Conservation (phyloP, 2,797 vertebrate genomes). For the Siniperca undulata region DNA sequence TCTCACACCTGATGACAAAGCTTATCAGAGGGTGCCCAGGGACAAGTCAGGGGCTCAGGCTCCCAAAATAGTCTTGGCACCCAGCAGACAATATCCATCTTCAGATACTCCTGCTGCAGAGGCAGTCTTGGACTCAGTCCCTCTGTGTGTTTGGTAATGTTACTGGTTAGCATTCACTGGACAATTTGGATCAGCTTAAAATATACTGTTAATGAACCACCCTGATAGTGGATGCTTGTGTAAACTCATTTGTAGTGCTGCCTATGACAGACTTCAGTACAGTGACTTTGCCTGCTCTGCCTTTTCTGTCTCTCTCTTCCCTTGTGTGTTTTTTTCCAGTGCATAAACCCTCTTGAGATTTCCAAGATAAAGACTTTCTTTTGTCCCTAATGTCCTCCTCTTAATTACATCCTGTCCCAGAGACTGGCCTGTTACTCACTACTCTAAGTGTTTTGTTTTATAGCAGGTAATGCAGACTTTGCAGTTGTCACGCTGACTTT, state of each 20-base stretch:
- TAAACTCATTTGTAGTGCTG: constrained; percentile 6
- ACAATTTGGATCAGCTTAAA: constrained; percentile 47
- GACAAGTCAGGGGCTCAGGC: constrained; percentile 67
- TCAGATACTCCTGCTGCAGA: constrained; percentile 76
- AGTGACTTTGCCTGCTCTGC: constrained; percentile 9
- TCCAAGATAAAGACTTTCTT: constrained; percentile 33
- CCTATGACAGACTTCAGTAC: constrained; percentile 23
- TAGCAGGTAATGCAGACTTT: constrained; percentile 45
- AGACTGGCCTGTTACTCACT: constrained; percentile 37
- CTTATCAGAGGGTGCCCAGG: constrained; percentile 77
- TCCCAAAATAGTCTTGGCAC: constrained; percentile 84
- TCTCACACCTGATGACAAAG: constrained; percentile 79
- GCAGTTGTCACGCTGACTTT: constrained; percentile 43
- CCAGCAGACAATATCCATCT: constrained; percentile 81
- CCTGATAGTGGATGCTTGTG: neutral
- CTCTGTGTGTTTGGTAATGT: constrained; percentile 56
- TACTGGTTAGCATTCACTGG: constrained; percentile 52
- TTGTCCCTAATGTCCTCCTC: constrained; percentile 43
- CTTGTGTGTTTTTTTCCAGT: constrained; percentile 1
- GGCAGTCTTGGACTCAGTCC: constrained; percentile 62
- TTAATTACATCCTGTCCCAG: constrained; percentile 62
- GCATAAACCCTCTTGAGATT: constrained; percentile 47
- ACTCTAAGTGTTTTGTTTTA: constrained; percentile 43
- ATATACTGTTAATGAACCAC: constrained; percentile 37
- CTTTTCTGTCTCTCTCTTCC: constrained; percentile 1